Evolutionary conservation across 1,140 invertebrate species (phyloP), one percentile per base, ranked within the genome.

Genomic region (Papilio polytes): DNA sequence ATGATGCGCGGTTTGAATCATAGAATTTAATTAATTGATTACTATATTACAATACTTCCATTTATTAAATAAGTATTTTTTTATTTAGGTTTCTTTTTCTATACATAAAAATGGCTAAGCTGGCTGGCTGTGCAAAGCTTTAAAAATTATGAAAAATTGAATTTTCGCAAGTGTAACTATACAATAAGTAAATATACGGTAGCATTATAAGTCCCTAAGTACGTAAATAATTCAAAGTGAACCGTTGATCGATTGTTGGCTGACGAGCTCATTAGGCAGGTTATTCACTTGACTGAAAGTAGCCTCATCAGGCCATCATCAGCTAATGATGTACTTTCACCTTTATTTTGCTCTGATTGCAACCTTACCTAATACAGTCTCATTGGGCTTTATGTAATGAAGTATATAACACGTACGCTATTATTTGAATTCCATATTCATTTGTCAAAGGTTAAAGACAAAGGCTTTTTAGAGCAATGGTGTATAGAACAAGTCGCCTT

Each of bases 291-390:
- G 74, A 56, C 74, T 31, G 74, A 77, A 77, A 77, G 74, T 77
- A 3, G 48, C 13, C 51, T 77, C 74, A 56, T 77, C 74, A 56
- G 74, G 15, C 46, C 51, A 22, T 56, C 74, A 53, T 77, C 74
- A 77, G 51, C 51, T 77, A 77, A 77, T 77, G 74, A 77, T 77
- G 74, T 51, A 77, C 74, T 77, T 77, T 77, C 74, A 77, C 74
- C 51, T 53, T 51, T 15, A 53, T 51, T 41, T 48, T 26, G 74
- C 31, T 31, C 26, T n/a, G 26, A 26, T 77, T 77, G 51, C 74
- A 31, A 73, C 41, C 31, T 73, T 73, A 73, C 26, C 63, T 70
- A 70, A 70, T 70, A 36, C 26, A 70, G 12, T 15, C 26, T 70
- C 3, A 70, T 70, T 70, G 63, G 22, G 22, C 12, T 7, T 46